Conservation (phyloP, 1,140 invertebrate genomes). For the Drosophila nigromelanica region DNA sequence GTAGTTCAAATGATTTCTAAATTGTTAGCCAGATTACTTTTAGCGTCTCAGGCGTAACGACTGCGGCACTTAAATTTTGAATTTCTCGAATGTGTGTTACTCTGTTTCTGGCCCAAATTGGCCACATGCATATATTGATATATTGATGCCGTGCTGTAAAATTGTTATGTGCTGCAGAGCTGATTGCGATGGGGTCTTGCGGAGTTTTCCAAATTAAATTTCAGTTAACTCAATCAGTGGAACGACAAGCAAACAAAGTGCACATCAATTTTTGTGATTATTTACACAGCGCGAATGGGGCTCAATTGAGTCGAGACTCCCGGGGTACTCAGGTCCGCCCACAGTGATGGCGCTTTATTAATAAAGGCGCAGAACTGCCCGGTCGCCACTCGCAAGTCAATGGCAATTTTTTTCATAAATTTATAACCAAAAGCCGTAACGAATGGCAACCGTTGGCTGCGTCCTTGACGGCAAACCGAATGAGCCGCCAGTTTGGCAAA, state of each 20-base stretch:
- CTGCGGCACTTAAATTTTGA: conserved; percentile 73
- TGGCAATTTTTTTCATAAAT: conserved; percentile 75
- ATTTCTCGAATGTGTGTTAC: conserved; percentile 45
- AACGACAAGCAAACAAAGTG: conserved; percentile 26
- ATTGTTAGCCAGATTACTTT: conserved; percentile 75
- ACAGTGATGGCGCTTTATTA: conserved; percentile 58
- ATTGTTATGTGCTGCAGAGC: conserved; percentile 24
- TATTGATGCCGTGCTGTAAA: conserved; percentile 12
- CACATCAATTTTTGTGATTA: conserved; percentile 51
- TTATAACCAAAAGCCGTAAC: conserved; percentile 73
- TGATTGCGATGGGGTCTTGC: conserved; percentile 8
- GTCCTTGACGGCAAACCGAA: conserved; percentile 28
- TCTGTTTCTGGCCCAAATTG: conserved; percentile 15
- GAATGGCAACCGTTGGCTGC: conserved; percentile 41
- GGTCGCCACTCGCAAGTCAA: conserved; percentile 8
- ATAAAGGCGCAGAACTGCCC: conserved; percentile 59
- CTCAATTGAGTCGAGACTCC: conserved; percentile 60
- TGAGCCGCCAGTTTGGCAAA: conserved; percentile 62
- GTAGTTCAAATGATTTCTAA: conserved; percentile 62
- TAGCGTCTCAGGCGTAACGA: conserved; percentile 62
- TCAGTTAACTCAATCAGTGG: conserved; percentile 57
- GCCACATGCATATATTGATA: conserved; percentile 7
- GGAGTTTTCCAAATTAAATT: conserved; percentile 63
- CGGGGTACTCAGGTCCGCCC: background rate
- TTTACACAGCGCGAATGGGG: conserved; percentile 51